Evolutionary conservation across 2,797 vertebrate species (phyloP).

Genomic region (Urocyon cinereoargenteus): DNA sequence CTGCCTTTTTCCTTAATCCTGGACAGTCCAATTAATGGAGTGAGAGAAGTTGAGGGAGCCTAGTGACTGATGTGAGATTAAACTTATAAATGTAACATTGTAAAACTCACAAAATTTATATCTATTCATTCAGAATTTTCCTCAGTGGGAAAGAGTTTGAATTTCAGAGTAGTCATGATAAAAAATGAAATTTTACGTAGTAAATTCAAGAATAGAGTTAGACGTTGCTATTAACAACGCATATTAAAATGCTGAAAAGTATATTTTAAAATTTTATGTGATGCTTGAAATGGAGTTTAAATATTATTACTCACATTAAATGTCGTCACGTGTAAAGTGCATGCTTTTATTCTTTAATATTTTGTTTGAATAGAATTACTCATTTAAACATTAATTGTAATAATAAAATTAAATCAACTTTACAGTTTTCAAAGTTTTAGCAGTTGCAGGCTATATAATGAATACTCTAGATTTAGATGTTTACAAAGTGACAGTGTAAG

Average conservation of each 20-base stretch:
- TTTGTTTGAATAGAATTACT: constrained; percentile 65
- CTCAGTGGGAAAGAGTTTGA: constrained; percentile 63
- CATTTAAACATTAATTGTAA: constrained; percentile 53
- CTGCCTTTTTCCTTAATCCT: constrained; percentile 33
- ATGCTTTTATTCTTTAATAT: constrained; percentile 71
- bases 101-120: constrained; percentile 65
- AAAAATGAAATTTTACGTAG: constrained; percentile 75
- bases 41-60: constrained; percentile 36
- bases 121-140: constrained; percentile 65
- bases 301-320: constrained; percentile 71
- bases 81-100: constrained; percentile 72
- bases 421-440: constrained; percentile 46
- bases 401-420: constrained; percentile 62
- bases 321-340: constrained; percentile 27
- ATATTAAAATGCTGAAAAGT: constrained; percentile 63
- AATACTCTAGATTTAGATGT: neutral
- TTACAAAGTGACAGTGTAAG: neutral
- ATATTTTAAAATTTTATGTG: constrained; percentile 72
- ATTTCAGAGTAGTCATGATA: constrained; percentile 72
- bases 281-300: constrained; percentile 64
- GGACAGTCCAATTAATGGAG: constrained; percentile 45
- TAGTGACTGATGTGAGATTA: constrained; percentile 43
- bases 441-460: neutral
- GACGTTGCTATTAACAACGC: constrained; percentile 55
- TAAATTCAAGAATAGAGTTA: constrained; percentile 64